Conservation (phyloP, 2,888 invertebrate species). For the Eurytoma adleriae region DNA sequence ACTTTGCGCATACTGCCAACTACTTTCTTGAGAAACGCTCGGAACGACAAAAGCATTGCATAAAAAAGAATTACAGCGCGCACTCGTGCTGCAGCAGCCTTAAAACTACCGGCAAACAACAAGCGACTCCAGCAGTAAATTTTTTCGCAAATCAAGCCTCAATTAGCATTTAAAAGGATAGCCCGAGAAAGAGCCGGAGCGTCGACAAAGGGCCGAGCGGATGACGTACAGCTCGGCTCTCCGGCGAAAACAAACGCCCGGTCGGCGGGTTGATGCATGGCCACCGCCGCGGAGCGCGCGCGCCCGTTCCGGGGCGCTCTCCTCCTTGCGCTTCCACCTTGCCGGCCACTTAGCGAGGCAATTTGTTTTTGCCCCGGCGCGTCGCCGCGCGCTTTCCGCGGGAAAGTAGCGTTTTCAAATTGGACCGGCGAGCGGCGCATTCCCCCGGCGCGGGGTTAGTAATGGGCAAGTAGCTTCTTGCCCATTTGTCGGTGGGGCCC, state of each 20-base stretch:
- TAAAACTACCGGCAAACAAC: too few species aligned
- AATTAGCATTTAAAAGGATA: too few species aligned
- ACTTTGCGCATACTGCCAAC: too few species aligned
- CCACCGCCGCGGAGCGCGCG: constrained; percentile 3
- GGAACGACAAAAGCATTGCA: too few species aligned
- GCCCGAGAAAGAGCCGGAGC: neutral
- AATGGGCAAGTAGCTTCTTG: constrained; percentile 45
- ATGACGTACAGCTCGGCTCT: constrained; percentile 5
- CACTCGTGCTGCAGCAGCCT: too few species aligned
- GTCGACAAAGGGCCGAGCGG: neutral
- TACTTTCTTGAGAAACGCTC: too few species aligned
- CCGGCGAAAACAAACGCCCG: constrained; percentile 10
- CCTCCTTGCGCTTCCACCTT: constrained; percentile 60
- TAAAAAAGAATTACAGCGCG: too few species aligned
- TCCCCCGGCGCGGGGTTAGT: constrained; percentile 4
- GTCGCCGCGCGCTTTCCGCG: neutral
- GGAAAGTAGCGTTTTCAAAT: too few species aligned
- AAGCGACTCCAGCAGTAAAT: too few species aligned
- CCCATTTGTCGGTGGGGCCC: constrained; percentile 34
- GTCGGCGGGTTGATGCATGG: constrained; percentile 28
- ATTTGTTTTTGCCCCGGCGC: constrained; percentile 63
- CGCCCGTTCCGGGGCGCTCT: neutral
- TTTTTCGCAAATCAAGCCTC: too few species aligned
- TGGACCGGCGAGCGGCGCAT: neutral
- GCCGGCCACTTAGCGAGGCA: constrained; percentile 65